Base-by-base conservation (phyloP, 23 tunicate genomes). In the Corella eumyota region DNA sequence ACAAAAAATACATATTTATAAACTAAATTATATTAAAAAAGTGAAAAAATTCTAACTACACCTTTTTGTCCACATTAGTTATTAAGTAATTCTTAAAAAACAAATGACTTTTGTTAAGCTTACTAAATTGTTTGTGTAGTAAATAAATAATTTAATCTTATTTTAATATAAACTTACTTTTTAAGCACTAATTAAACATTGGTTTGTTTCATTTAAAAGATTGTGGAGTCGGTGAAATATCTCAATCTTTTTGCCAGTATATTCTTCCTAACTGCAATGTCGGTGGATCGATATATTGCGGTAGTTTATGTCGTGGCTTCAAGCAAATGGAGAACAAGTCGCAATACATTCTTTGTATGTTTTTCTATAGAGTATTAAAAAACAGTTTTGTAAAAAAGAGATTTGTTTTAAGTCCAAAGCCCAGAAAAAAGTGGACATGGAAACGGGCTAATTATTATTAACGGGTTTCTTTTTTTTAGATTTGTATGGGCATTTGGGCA, bases 181-280 rank as follows among this genome's bases (percentile, higher is more conserved):
- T n/a, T n/a, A n/a, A n/a, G n/a, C n/a, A n/a, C n/a, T n/a, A n/a
- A n/a, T n/a, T n/a, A n/a, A n/a, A n/a, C n/a, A n/a, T n/a, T n/a
- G n/a, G n/a, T n/a, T n/a, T n/a, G n/a, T n/a, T n/a, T n/a, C n/a
- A n/a, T n/a, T 67, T 53, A 51, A 30, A 65, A 82, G 92, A 75
- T 82, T 56, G 92, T 82, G 0, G 81, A 82, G 51, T 71, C 92
- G 6, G 71, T 74, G 21, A 82, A 82, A 54, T 74, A 74, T 53
- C 82, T 69, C 48, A 82, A 75, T 36, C 67, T 74, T 32, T 82
- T 74, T 40, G 81, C 92, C 48, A 82, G 81, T 38, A 52, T 82
- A 25, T 82, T 74, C 71, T 82, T 82, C 55, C 71, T 82, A 11
- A 74, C 92, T 3, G 92, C 92, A 0, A 82, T 82, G 92, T 82